Conservation (phyloP, 92 coral and sea anemone genomes). For the Muricea muricata region DNA sequence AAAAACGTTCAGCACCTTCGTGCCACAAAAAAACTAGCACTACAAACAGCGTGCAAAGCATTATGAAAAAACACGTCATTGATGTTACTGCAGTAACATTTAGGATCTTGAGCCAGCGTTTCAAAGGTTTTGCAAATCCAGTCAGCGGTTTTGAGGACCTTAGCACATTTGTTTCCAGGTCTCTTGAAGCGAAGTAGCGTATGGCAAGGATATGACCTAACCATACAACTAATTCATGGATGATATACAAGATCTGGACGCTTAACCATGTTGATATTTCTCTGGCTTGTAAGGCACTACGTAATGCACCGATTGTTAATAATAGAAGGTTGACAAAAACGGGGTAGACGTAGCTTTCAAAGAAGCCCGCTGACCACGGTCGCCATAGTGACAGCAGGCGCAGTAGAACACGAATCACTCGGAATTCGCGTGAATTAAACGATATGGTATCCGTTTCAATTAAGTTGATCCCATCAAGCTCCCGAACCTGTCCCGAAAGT, state of each 20-base stretch:
- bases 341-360: slow-evolving; percentile 8
- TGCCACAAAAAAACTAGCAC: background rate
- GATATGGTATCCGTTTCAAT: background rate
- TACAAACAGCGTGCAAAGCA: slow-evolving; percentile 11
- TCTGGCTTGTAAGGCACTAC: background rate
- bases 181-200: slow-evolving; percentile 28
- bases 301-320: background rate
- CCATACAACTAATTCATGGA: slow-evolving; percentile 36
- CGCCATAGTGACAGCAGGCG: slow-evolving; percentile 33
- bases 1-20: background rate
- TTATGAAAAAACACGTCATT: slow-evolving; percentile 1
- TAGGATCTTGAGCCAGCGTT: background rate
- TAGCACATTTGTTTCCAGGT: slow-evolving; percentile 27
- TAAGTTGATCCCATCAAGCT: background rate
- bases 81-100: background rate
- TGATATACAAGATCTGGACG: background rate
- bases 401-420: slow-evolving; percentile 7
- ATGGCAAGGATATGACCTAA: slow-evolving; percentile 34
- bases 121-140: background rate
- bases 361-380: slow-evolving; percentile 14
- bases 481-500: background rate
- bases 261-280: background rate
- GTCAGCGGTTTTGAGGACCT: background rate
- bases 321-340: background rate
- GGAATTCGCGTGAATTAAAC: background rate